Base-by-base conservation (phyloP, 2,113 vertebrate species). In the Colistium nudipinnis region DNA sequence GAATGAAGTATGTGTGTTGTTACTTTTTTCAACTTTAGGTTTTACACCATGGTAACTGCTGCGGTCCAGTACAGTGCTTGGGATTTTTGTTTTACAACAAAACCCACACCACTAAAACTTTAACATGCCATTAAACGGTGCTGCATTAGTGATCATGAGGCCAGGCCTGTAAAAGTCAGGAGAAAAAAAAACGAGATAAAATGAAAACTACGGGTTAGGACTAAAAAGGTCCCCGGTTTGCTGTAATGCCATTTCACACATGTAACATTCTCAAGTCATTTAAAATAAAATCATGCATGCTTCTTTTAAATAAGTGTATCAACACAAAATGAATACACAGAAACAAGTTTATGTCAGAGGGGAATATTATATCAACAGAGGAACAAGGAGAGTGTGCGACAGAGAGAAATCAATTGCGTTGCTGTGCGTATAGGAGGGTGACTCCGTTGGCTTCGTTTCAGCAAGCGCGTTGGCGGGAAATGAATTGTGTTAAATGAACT, bases 401-500 rank as follows among this genome's bases (percentile, higher is more conserved):
- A 33, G 54, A 65, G 33, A 24, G 60, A 41, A 25, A 31, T 20
- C 27, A 62, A 62, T 36, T 62, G 22, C 47, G 44, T n/a, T n/a
- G n/a, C n/a, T 48, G 44, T 68, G 16, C 9, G 20, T 35, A 33
- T 54, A 63, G 49, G 81, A 70, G 62, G 66, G 89, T 80, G 62
- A 77, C 83, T 78, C 72, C 36, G 17, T 78, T 84, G 49, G 78
- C 82, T 89, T 78, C 64, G 62, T 83, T 83, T 70, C 72, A 73
- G 79, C 87, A 82, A 89, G 83, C 85, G 71, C 65, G 78, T 76
- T 83, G 74, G 85, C 27, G 78, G 74, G 49, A 88, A 84, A 88
- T 88, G 76, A 88, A 82, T 85, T 88, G 81, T 79, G 84, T 82
- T 83, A 86, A 86, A 73, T 66, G 85, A 64, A 75, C 45, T 55